A percentile compares a stretch with the other conserved stretches of the same genome.
Conservation (phyloP, 2,888 invertebrate genomes). For the Axea sp. region DNA sequence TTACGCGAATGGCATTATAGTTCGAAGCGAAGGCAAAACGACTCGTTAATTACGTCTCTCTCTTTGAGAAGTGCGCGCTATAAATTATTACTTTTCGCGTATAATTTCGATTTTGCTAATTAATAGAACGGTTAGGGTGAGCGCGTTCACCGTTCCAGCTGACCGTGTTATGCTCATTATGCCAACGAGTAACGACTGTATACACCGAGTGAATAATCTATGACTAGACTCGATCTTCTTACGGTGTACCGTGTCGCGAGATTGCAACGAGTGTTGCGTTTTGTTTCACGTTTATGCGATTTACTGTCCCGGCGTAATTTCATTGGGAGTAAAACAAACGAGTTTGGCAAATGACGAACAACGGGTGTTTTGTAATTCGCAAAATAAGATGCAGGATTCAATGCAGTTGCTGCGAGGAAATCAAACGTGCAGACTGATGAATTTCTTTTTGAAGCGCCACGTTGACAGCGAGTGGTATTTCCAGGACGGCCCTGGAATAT, state of each 20-base stretch:
- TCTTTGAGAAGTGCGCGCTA: conserved; percentile 44
- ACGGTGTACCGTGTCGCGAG: conserved; percentile 4
- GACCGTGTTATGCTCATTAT: conserved; percentile 24
- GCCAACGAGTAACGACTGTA: conserved; percentile 10
- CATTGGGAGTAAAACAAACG: too few species aligned
- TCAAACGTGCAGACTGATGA: too few species aligned
- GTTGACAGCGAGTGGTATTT: too few species aligned
- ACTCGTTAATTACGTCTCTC: conserved; percentile 64
- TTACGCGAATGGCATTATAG: conserved; percentile 17
- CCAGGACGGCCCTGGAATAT: too few species aligned
- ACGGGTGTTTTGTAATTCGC: too few species aligned
- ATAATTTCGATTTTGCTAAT: conserved; percentile 34
- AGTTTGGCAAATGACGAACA: too few species aligned
- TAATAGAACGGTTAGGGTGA: conserved; percentile 22
- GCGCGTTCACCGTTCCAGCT: conserved; percentile 3
- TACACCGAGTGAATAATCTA: conserved; percentile 4
- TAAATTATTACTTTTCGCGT: conserved; percentile 60
- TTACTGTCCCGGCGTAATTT: conserved; percentile 1
- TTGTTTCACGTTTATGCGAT: conserved; percentile 1
- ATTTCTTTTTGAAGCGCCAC: too few species aligned
- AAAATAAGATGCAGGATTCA: too few species aligned
- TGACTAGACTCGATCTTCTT: conserved; percentile 4
- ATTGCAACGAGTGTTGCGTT: conserved; percentile 5
- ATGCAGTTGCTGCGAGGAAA: too few species aligned
- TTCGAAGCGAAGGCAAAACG: conserved; percentile 20